phyloP scores from a whole-genome alignment of 37 sponge, comb jelly and placozoan species.

The Ephydatia muelleri region DNA sequence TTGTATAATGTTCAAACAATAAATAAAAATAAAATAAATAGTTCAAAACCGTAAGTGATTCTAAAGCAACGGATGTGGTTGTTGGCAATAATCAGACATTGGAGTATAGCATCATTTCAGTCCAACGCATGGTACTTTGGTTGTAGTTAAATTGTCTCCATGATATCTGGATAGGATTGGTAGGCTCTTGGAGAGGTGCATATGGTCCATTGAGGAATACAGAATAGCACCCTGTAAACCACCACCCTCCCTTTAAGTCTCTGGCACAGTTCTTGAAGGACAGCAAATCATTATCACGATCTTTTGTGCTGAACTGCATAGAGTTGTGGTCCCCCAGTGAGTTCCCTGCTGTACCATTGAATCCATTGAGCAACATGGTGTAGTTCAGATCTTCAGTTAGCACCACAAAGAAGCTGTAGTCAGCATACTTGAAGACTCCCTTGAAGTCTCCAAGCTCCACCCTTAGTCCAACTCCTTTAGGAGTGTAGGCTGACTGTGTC shows the following conservation, averaged over 20 bases:
- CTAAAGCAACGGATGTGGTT: too few species aligned
- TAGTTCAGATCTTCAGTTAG: not conserved
- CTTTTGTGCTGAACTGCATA: not conserved
- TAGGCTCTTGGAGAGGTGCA: not conserved
- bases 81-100: not conserved
- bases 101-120: not conserved
- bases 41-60: too few species aligned
- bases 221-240: not conserved
- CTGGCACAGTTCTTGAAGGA: not conserved
- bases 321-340: not conserved
- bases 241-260: not conserved
- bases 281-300: not conserved
- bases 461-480: not conserved
- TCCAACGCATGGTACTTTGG: not conserved
- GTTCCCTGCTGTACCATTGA: not conserved
- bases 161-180: not conserved
- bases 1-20: not conserved
- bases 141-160: not conserved
- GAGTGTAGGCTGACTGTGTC: not conserved
- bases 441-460: not conserved
- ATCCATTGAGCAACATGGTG: not conserved
- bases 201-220: not conserved
- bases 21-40: not conserved
- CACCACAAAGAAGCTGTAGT: conserved; percentile 1
- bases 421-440: not conserved